Conservation (phyloP, 2,113 vertebrate genomes). For the Lophura nycthemera region DNA sequence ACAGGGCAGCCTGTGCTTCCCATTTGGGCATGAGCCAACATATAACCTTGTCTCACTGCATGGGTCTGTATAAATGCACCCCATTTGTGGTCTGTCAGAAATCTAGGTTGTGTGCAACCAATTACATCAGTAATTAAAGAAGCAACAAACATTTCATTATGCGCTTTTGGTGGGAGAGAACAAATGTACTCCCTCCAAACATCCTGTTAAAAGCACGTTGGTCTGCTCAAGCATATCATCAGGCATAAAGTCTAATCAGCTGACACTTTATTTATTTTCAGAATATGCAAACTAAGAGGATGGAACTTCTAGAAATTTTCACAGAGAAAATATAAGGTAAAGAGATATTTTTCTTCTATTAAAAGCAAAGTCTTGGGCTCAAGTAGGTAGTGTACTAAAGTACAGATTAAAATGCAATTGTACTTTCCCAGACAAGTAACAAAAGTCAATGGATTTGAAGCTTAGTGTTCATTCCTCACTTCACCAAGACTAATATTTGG, state of each 20-base stretch:
- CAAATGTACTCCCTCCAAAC: not conserved
- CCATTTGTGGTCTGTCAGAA: not conserved
- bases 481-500: not conserved
- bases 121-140: not conserved
- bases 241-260: not conserved
- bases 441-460: not conserved
- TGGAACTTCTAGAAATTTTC: not conserved
- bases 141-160: not conserved
- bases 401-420: not conserved
- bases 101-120: not conserved
- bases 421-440: not conserved
- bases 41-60: not conserved
- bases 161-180: not conserved
- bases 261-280: not conserved
- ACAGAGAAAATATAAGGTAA: not conserved
- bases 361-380: not conserved
- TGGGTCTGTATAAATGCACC: not conserved
- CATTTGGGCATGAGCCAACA: fast-evolving
- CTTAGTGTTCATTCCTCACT: not conserved
- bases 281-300: not conserved
- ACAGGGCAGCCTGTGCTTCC: not conserved
- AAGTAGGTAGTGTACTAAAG: not conserved
- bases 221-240: not conserved
- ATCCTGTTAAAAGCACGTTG: not conserved
- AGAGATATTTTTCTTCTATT: not conserved